Conservation (phyloP, 2,888 invertebrate species). For the Oegoconia quadripuncta region DNA sequence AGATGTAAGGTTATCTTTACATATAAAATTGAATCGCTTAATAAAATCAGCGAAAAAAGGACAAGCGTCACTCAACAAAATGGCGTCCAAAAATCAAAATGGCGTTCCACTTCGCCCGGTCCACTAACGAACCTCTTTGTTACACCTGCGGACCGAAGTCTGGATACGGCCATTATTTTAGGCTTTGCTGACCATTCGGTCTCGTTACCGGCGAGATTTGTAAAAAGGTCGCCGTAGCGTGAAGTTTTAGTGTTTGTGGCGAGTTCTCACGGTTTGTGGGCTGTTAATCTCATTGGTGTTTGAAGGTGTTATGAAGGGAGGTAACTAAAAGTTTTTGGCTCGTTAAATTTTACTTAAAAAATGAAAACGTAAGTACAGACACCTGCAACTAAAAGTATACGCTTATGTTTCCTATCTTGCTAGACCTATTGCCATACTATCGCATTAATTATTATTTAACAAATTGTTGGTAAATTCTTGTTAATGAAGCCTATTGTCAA, state of each 20-base stretch:
- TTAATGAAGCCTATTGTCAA: too few relatives aligned
- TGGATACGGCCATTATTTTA: constrained; percentile 50
- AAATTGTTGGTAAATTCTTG: too few relatives aligned
- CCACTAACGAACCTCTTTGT: constrained; percentile 71
- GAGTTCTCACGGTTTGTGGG: constrained; percentile 8
- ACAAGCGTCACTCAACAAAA: constrained; percentile 27
- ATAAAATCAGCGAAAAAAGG: too few relatives aligned
- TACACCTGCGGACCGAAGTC: constrained; percentile 42
- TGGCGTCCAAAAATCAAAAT: constrained; percentile 30
- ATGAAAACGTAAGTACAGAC: too few relatives aligned
- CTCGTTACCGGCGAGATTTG: constrained; percentile 31
- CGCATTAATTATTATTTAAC: too few relatives aligned
- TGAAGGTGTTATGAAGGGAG: neutral
- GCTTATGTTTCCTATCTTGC: too few relatives aligned
- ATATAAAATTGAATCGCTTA: too few relatives aligned
- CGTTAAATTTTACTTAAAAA: too few relatives aligned
- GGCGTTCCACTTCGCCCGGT: constrained; percentile 27
- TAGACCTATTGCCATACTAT: too few relatives aligned
- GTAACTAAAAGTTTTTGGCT: too few relatives aligned
- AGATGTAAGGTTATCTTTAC: too few relatives aligned
- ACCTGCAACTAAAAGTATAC: too few relatives aligned
- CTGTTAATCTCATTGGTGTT: neutral
- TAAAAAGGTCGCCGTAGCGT: constrained; percentile 15
- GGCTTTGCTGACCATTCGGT: constrained; percentile 55
- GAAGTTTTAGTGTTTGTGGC: constrained; percentile 17